phyloP scores from a whole-genome alignment of 1,140 invertebrate genomes.

The Notospermus geniculatus region DNA sequence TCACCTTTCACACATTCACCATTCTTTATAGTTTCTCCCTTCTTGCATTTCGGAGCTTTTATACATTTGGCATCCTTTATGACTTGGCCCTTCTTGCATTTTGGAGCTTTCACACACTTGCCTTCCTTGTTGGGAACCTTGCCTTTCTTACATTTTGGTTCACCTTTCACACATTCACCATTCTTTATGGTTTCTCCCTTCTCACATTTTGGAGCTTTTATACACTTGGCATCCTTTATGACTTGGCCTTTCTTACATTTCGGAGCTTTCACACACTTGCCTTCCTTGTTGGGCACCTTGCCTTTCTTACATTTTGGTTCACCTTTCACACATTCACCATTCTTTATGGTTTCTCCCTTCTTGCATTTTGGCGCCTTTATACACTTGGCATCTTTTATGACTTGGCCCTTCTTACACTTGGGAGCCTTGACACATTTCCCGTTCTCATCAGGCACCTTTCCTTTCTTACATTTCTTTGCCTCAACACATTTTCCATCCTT shows the following conservation, averaged over 20 bases:
- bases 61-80: too few species aligned
- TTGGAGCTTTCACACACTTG: too few species aligned
- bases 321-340: neutral
- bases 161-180: neutral
- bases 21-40: too few species aligned
- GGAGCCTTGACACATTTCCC: neutral
- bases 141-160: too few species aligned
- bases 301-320: constrained; percentile 10
- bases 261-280: neutral
- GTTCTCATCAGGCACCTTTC: neutral
- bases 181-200: too few species aligned
- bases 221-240: too few species aligned
- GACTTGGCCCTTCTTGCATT: too few species aligned
- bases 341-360: neutral
- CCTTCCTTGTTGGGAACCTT: too few species aligned
- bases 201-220: too few species aligned
- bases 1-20: too few species aligned
- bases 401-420: neutral
- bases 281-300: neutral
- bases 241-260: too few species aligned
- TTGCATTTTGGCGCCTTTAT: constrained; percentile 2
- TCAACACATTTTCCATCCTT: constrained; percentile 4
- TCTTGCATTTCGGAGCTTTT: too few species aligned
- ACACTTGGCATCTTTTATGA: neutral
- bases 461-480: constrained; percentile 5